phyloP scores from a whole-genome alignment of 2,797 vertebrate genomes.

The Sebastes reedi region DNA sequence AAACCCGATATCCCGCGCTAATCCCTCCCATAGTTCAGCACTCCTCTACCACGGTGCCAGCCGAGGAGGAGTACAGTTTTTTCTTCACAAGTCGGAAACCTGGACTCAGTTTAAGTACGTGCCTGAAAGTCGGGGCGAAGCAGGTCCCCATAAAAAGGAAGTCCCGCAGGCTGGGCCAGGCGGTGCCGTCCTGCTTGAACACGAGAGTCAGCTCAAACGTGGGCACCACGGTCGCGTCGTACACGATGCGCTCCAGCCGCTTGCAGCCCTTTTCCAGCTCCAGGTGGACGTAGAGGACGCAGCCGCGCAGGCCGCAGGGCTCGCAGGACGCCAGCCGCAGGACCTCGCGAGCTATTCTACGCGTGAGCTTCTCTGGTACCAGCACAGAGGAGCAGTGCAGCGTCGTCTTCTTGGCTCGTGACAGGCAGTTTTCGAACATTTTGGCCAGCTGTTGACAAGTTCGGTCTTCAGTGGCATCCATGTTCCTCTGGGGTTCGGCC shows the following conservation, averaged over 20 bases:
- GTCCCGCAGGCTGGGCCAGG: slow-evolving; percentile 87
- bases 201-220: slow-evolving; percentile 91
- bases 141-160: slow-evolving; percentile 86
- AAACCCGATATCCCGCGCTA: slow-evolving; percentile 7
- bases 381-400: slow-evolving; percentile 88
- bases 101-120: slow-evolving; percentile 86
- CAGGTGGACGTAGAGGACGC: slow-evolving; percentile 85
- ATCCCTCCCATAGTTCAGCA: slow-evolving; percentile 73
- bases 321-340: slow-evolving; percentile 85
- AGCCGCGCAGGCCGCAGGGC: slow-evolving; percentile 90
- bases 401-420: slow-evolving; percentile 86
- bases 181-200: slow-evolving; percentile 88
- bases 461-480: slow-evolving; percentile 81
- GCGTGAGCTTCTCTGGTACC: slow-evolving; percentile 87
- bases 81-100: slow-evolving; percentile 90
- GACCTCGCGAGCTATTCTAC: slow-evolving; percentile 84
- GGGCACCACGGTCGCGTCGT: slow-evolving; percentile 86
- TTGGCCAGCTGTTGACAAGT: slow-evolving; percentile 84
- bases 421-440: slow-evolving; percentile 88
- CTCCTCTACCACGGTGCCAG: slow-evolving; percentile 87
- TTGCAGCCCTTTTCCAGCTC: slow-evolving; percentile 86
- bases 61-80: slow-evolving; percentile 89
- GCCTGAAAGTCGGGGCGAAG: slow-evolving; percentile 81
- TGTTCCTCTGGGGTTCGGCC: slow-evolving; percentile 79
- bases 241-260: slow-evolving; percentile 86